These are phyloP conservation scores for Alca torda DNA, from an alignment of 2,797 vertebrate species.

Conservation along the genomic window DNA sequence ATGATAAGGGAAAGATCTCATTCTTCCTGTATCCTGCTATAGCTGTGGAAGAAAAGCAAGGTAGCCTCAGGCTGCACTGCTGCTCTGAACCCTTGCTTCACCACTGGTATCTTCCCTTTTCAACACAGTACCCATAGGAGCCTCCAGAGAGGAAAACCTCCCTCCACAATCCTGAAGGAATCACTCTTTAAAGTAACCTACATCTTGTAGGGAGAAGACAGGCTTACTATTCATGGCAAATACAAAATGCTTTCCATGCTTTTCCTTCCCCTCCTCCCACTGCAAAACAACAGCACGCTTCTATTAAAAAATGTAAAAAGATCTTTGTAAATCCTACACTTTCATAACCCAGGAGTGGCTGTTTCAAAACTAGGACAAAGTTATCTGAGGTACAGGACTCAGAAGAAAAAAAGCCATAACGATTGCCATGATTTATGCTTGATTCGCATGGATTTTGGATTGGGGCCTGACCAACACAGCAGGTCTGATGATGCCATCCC, in stretches of 20 bases:
- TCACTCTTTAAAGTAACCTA: neutral
- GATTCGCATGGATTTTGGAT: neutral
- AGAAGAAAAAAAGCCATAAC: neutral
- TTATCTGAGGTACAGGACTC: neutral
- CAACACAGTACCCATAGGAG: neutral
- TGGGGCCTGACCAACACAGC: neutral
- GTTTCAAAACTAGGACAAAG: neutral
- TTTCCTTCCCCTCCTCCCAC: neutral
- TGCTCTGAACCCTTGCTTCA: neutral
- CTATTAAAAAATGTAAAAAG: neutral
- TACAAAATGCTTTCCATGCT: neutral
- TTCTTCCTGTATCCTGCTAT: neutral
- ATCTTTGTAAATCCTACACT: neutral
- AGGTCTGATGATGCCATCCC: neutral
- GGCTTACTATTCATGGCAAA: neutral
- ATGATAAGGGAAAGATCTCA: neutral
- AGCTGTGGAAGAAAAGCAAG: neutral
- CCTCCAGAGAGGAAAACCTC: neutral
- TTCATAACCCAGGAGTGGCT: neutral
- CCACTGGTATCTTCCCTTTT: neutral
- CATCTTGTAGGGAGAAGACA: neutral
- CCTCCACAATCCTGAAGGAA: neutral
- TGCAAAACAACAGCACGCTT: neutral
- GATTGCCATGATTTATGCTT: neutral
- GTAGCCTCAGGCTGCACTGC: neutral